Conservation (phyloP, 2,797 vertebrate species). For the Melanotaenia pygmaea region DNA sequence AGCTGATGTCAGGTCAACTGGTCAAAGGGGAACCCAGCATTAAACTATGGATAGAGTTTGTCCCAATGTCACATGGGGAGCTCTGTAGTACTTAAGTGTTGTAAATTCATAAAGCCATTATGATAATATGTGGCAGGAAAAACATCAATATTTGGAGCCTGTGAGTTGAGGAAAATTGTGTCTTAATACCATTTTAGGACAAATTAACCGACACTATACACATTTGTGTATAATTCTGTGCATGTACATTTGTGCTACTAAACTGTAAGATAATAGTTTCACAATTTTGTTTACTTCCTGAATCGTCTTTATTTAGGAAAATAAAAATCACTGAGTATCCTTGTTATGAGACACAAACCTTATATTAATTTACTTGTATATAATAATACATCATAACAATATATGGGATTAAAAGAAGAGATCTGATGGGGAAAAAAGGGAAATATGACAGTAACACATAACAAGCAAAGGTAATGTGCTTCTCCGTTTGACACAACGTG, state of each 20-base stretch:
- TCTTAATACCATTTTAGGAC: conserved; percentile 11
- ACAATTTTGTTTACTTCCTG: conserved; percentile 66
- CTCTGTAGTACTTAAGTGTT: background rate
- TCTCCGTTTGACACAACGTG: conserved; percentile 36
- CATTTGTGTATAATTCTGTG: background rate
- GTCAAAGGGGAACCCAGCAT: background rate
- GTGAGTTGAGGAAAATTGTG: background rate
- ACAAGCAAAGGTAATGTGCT: conserved; percentile 41
- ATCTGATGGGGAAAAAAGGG: conserved; percentile 11
- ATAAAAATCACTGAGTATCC: conserved; percentile 71
- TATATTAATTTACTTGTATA: conserved; percentile 79
- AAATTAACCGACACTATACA: background rate
- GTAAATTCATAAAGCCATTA: background rate
- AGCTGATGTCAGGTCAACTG: background rate
- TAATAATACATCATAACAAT: conserved; percentile 65
- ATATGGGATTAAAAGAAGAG: conserved; percentile 35
- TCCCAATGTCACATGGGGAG: background rate
- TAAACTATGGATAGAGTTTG: conserved; percentile 2
- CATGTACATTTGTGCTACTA: background rate
- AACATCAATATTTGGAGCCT: conserved; percentile 5
- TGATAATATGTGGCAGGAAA: background rate
- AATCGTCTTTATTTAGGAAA: conserved; percentile 69
- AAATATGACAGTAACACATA: conserved; percentile 39
- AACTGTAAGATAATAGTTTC: conserved; percentile 38
- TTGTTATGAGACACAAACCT: conserved; percentile 73